A percentile compares a stretch with the other conserved stretches of the same genome.
Evolutionary conservation across 2,888 invertebrate genomes (phyloP).

Genomic region (Celastrina argiolus): DNA sequence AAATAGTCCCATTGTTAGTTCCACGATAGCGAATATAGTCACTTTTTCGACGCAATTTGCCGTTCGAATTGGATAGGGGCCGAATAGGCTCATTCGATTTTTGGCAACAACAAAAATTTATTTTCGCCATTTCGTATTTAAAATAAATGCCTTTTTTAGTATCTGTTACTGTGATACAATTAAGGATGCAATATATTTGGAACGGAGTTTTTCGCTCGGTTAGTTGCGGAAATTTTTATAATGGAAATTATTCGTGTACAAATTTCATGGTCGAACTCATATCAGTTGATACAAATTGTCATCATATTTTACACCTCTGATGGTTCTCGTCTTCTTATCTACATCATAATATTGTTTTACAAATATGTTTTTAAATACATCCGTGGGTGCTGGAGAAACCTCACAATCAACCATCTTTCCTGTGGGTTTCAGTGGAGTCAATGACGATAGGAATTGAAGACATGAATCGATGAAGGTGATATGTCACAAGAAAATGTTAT

Average conservation of each 20-base stretch:
- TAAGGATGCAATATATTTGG: conserved; percentile 13
- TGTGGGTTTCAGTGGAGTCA: no score
- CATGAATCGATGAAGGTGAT: no score
- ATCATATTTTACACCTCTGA: no score
- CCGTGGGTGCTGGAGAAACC: no score
- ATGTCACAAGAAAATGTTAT: no score
- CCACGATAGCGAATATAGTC: conserved; percentile 27
- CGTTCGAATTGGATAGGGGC: conserved; percentile 28
- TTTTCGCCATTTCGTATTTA: conserved; percentile 24
- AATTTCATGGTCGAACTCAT: no score
- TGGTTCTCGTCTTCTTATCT: no score
- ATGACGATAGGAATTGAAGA: no score
- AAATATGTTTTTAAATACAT: no score
- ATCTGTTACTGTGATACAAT: conserved; percentile 19
- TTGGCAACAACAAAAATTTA: conserved; percentile 30
- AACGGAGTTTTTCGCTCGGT: background rate
- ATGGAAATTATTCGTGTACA: background rate
- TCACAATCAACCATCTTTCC: no score
- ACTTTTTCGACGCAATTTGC: conserved; percentile 30
- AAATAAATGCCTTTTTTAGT: conserved; percentile 25
- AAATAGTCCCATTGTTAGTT: conserved; percentile 29
- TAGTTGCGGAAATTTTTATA: background rate
- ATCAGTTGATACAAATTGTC: no score
- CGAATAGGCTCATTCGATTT: conserved; percentile 28
- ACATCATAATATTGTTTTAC: no score